Evolutionary conservation across 2,888 invertebrate species (phyloP).

Genomic region (Synanthedon myopaeformis): DNA sequence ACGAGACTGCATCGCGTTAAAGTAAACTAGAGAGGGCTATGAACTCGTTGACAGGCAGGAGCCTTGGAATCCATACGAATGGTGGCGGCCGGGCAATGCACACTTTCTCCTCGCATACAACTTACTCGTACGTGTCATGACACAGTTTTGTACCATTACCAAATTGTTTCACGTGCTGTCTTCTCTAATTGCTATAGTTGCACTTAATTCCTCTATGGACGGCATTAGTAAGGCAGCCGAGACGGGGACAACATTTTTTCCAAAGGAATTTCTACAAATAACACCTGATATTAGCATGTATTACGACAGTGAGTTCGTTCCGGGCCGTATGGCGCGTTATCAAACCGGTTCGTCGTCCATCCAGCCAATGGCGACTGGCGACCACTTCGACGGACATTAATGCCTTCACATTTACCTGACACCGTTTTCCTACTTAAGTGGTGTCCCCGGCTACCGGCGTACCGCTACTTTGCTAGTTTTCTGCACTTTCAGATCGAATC

Average conservation of each 20-base stretch:
- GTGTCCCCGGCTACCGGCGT: conserved; percentile 17
- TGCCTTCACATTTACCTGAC: conserved; percentile 29
- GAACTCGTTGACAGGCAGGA: conserved; percentile 51
- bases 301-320: conserved; percentile 34
- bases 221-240: too few relatives aligned
- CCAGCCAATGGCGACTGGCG: conserved; percentile 5
- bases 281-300: conserved; percentile 42
- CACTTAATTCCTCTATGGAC: too few relatives aligned
- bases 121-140: conserved; percentile 21
- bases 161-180: too few relatives aligned
- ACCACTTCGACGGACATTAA: conserved; percentile 17
- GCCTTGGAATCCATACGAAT: conserved; percentile 23
- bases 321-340: conserved; percentile 28
- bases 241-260: too few relatives aligned
- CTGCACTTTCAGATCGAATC: too few relatives aligned
- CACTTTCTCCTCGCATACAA: conserved; percentile 53
- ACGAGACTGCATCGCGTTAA: conserved; percentile 51
- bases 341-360: conserved; percentile 38
- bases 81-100: conserved; percentile 18
- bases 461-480: too few relatives aligned
- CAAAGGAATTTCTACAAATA: conserved; percentile 45
- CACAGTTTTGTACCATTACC: conserved; percentile 27
- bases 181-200: too few relatives aligned
- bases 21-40: conserved; percentile 40
- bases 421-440: conserved; percentile 45